phyloP scores from a whole-genome alignment of 1,140 invertebrate genomes.

The Pachyrhynchus sulphureomaculatus region DNA sequence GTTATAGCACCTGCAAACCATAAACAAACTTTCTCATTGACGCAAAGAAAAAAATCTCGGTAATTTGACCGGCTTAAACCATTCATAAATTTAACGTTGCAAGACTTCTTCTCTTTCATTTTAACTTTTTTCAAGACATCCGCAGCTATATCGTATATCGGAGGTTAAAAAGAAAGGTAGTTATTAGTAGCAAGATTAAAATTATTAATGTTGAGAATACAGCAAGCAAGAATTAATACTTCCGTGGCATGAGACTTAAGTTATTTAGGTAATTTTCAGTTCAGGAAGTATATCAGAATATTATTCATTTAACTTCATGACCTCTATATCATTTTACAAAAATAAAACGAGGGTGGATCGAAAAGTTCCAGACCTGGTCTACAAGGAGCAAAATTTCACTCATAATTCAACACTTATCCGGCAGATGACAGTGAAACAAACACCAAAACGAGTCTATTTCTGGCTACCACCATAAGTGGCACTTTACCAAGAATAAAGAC shows the following conservation, averaged over 20 bases:
- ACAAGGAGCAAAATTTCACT: too few relatives aligned
- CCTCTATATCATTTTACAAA: too few relatives aligned
- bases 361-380: too few relatives aligned
- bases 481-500: too few relatives aligned
- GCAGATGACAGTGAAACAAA: too few relatives aligned
- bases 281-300: too few relatives aligned
- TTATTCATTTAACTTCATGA: too few relatives aligned
- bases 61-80: constrained; percentile 24
- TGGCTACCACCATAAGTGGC: too few relatives aligned
- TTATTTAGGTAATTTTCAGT: too few relatives aligned
- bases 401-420: too few relatives aligned
- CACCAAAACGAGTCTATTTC: too few relatives aligned
- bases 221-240: constrained; percentile 8
- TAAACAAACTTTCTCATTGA: constrained; percentile 26
- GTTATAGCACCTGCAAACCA: constrained; percentile 23
- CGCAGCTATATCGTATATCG: constrained; percentile 21
- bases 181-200: constrained; percentile 22
- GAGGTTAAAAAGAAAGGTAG: constrained; percentile 7
- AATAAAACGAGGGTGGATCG: too few relatives aligned
- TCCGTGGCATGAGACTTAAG: constrained; percentile 10
- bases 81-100: constrained; percentile 24
- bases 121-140: constrained; percentile 8
- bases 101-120: constrained; percentile 19
- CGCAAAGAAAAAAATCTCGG: constrained; percentile 14
- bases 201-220: constrained; percentile 19